These are phyloP conservation scores for Bicyclus anynana DNA, from an alignment of 1,140 invertebrate genomes.

Conservation along the genomic window DNA sequence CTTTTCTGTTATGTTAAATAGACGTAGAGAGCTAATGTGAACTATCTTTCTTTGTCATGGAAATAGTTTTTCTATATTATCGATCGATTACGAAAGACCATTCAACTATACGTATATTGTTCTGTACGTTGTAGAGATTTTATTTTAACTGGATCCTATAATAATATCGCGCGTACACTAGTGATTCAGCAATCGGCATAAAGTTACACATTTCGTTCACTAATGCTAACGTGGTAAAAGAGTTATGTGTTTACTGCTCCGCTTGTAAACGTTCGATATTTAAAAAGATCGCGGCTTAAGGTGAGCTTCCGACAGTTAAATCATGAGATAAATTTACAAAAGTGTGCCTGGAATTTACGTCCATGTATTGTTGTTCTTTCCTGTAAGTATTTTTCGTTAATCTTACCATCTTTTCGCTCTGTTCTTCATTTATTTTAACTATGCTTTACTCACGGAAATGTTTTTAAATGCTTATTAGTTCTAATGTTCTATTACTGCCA, in stretches of 20 bases:
- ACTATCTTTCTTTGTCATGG: slow-evolving; percentile 66
- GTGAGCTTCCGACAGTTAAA: slow-evolving; percentile 24
- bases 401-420: slow-evolving; percentile 4
- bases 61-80: slow-evolving; percentile 67
- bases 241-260: slow-evolving; percentile 21
- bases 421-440: background rate
- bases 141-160: slow-evolving; percentile 26
- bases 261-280: slow-evolving; percentile 15
- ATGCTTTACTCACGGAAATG: background rate
- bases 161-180: slow-evolving; percentile 12
- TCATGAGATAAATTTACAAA: slow-evolving; percentile 42
- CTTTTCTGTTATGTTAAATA: slow-evolving; percentile 20
- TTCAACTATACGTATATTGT: slow-evolving; percentile 35
- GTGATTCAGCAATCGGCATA: slow-evolving; percentile 1
- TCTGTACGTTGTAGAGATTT: slow-evolving; percentile 29
- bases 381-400: slow-evolving; percentile 60
- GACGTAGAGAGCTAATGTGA: slow-evolving; percentile 18
- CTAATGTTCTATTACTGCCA: background rate
- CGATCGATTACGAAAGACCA: slow-evolving; percentile 73
- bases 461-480: background rate
- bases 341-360: slow-evolving; percentile 56
- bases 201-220: background rate
- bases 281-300: slow-evolving; percentile 23
- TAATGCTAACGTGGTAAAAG: slow-evolving; percentile 23
- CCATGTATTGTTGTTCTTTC: slow-evolving; percentile 75